A percentile compares a stretch with the other conserved stretches of the same genome.
These are phyloP conservation scores for Lacanobia oleracea DNA, from an alignment of 2,888 invertebrate genomes.

Conservation along the genomic window DNA sequence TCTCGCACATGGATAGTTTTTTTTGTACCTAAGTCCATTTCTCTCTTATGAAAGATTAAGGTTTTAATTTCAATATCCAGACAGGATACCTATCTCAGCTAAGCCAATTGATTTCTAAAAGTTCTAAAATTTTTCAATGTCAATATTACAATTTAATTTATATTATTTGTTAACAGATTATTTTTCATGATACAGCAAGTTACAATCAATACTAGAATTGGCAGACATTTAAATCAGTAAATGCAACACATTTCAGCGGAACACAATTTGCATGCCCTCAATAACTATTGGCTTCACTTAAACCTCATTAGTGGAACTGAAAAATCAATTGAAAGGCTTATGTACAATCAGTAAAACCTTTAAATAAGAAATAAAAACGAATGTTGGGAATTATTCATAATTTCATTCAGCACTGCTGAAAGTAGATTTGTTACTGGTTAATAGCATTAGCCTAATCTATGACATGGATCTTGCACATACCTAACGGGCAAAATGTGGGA, in stretches of 20 bases:
- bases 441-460: background rate
- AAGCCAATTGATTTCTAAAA: background rate
- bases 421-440: background rate
- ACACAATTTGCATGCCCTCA: conserved; percentile 31
- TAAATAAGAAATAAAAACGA: background rate
- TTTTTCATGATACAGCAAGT: conserved; percentile 1
- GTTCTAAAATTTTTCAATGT: background rate
- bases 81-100: too few species aligned
- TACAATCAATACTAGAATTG: background rate
- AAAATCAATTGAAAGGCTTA: conserved; percentile 15
- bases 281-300: conserved; percentile 15
- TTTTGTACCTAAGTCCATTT: too few species aligned
- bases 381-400: background rate
- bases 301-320: conserved; percentile 16
- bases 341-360: background rate
- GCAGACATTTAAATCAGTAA: background rate
- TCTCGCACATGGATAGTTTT: too few species aligned
- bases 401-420: too few species aligned
- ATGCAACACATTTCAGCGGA: conserved; percentile 4
- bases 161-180: background rate
- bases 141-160: background rate
- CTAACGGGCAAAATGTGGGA: background rate
- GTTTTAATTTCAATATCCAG: too few species aligned
- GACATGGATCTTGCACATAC: too few species aligned
- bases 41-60: too few species aligned